Base-by-base conservation (phyloP, 2,113 vertebrate genomes). In the Agelaius tricolor region DNA sequence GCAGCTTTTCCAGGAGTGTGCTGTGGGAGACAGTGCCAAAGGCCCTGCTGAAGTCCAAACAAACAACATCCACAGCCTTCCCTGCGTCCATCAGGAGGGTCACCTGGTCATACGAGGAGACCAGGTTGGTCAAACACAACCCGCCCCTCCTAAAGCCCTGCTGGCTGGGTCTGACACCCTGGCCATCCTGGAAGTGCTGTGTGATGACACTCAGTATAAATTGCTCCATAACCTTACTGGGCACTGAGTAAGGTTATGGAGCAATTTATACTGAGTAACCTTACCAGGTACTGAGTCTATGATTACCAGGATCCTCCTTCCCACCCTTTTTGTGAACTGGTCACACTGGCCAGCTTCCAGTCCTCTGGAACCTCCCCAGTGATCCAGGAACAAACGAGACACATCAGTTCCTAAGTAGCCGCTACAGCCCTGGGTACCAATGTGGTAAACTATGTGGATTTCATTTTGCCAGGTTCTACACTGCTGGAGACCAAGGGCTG, bases 391-490 rank as follows among this genome's bases (percentile, higher is more conserved):
- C 37, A 65, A 65, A 43, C 24, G 51, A 28, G 52, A 51, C 20
- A 4, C 0, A 19, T 0, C 47, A 68, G 1, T 24, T 75, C 81
- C 78, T 26, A 24, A 65, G 61, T 49, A 65, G 52, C 43, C 77
- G 22, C n/a, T 17, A 31, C 57, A 72, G 58, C 47, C 39, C 69
- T 22, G 30, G 27, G 33, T 28, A 87, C 35, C 31, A 68, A 8
- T n/a, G n/a, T n/a, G 2, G 11, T 1, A 37, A 83, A 57, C 15
- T 13, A 7, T 0, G 24, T 0, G 31, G 41, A 43, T 61, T 59
- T 74, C 17, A 11, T 52, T 76, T 54, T 44, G 31, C 58, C 74
- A 46, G 17, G 24, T 0, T 39, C 28, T 17, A 27, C 31, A 1
- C 24, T 28, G 71, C 66, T 83, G 78, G 13, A 76, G 46, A 58